Conservation (phyloP, 2,113 vertebrate genomes). For the Puma concolor region DNA sequence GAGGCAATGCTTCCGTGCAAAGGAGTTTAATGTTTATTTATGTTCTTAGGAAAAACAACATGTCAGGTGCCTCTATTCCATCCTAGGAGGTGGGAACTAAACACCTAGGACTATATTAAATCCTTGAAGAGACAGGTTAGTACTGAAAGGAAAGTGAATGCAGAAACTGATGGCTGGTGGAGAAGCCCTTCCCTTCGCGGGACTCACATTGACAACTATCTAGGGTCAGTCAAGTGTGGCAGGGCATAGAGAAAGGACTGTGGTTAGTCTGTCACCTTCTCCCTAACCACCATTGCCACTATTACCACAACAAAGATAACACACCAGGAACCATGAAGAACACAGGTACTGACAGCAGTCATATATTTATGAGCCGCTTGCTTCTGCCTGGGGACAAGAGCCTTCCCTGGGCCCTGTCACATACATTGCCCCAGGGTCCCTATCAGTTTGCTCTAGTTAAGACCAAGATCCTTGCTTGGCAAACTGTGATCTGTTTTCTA, state of each 20-base stretch:
- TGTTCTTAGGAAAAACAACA: not conserved
- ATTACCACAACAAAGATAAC: not conserved
- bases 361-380: not conserved
- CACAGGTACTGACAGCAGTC: not conserved
- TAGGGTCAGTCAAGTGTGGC: not conserved
- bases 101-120: not conserved
- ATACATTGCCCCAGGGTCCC: not conserved
- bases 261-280: not conserved
- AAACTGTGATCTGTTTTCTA: not conserved
- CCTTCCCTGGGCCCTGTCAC: rapidly evolving
- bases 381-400: not conserved
- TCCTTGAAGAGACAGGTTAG: not conserved
- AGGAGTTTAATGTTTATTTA: not conserved
- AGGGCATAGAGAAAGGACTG: rapidly evolving
- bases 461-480: not conserved
- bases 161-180: not conserved
- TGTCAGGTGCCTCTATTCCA: not conserved
- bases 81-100: not conserved
- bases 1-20: not conserved
- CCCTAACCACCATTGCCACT: rapidly evolving
- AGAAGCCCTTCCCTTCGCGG: not conserved
- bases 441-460: not conserved
- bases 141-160: not conserved
- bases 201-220: not conserved
- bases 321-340: not conserved